Percentiles rank a stretch among this genome's conserved stretches.
phyloP scores from a whole-genome alignment of 2,113 vertebrate genomes.

The Mesocricetus auratus region DNA sequence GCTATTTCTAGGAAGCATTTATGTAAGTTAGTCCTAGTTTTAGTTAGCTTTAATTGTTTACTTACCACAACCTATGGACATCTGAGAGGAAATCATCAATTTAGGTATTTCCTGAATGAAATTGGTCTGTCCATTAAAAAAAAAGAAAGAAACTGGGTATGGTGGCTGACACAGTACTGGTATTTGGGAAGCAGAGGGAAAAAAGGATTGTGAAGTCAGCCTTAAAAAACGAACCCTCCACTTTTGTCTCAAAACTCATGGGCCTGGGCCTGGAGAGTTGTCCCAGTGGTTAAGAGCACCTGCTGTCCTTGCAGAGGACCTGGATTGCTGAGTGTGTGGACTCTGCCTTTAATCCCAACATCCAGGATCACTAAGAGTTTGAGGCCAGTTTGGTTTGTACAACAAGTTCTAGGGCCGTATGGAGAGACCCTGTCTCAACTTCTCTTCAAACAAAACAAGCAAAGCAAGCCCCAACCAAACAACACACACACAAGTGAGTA shows the following conservation, averaged over 20 bases:
- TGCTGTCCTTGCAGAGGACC: background rate
- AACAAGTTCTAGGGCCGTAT: background rate
- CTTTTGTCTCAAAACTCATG: background rate
- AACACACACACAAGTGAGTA: background rate
- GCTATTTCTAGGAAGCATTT: background rate
- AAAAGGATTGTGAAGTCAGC: background rate
- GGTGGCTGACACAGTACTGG: background rate
- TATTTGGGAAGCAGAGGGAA: background rate
- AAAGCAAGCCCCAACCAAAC: background rate
- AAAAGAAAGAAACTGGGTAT: background rate
- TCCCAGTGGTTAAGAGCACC: background rate
- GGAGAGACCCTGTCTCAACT: background rate
- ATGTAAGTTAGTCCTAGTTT: background rate
- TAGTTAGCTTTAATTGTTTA: background rate
- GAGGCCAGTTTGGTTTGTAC: background rate
- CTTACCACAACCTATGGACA: background rate
- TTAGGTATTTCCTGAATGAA: background rate
- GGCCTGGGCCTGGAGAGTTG: background rate
- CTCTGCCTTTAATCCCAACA: background rate
- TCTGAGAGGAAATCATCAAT: background rate
- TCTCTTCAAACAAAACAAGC: background rate
- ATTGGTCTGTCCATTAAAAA: background rate
- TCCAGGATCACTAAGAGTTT: background rate
- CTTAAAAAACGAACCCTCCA: background rate
- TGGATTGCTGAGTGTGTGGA: background rate